Evolutionary conservation across 2,888 invertebrate genomes (phyloP).

Genomic region (Cephus sareptanus): DNA sequence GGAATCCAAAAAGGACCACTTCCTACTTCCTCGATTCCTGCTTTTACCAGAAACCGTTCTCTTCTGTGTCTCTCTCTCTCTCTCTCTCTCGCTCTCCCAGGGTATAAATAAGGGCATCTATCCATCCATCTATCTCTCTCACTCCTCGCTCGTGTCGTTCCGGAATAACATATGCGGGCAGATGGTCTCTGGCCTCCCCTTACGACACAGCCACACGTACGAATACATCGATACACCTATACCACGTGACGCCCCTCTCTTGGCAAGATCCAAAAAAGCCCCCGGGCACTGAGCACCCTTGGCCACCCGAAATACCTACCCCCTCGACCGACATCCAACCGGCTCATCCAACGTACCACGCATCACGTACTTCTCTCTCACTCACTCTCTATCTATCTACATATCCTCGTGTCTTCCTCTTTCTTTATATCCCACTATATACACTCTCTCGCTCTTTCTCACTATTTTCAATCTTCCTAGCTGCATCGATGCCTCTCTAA

Average conservation of each 20-base stretch:
- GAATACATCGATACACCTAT: conserved; percentile 13
- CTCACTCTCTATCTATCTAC: background rate
- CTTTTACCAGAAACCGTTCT: conserved; percentile 43
- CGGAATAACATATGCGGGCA: conserved; percentile 60
- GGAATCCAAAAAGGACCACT: conserved; percentile 36
- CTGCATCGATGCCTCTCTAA: background rate
- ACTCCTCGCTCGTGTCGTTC: conserved; percentile 35
- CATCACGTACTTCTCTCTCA: background rate
- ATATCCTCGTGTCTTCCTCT: background rate
- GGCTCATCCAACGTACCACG: conserved; percentile 4
- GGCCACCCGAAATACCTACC: conserved; percentile 5
- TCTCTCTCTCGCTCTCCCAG: conserved; percentile 2
- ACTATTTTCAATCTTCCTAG: background rate
- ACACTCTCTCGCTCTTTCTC: background rate
- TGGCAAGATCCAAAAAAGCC: conserved; percentile 1
- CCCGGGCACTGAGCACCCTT: conserved; percentile 13
- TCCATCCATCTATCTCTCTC: conserved; percentile 27
- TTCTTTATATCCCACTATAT: background rate
- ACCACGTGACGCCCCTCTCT: conserved; percentile 17
- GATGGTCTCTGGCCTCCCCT: conserved; percentile 53
- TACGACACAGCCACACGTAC: conserved; percentile 13
- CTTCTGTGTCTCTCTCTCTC: conserved; percentile 27
- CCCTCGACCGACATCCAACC: conserved; percentile 15
- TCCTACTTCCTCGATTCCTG: conserved; percentile 54
- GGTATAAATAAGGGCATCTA: too few species aligned